Conservation (phyloP, 1,140 invertebrate genomes). For the Drosophila subpulchrella region DNA sequence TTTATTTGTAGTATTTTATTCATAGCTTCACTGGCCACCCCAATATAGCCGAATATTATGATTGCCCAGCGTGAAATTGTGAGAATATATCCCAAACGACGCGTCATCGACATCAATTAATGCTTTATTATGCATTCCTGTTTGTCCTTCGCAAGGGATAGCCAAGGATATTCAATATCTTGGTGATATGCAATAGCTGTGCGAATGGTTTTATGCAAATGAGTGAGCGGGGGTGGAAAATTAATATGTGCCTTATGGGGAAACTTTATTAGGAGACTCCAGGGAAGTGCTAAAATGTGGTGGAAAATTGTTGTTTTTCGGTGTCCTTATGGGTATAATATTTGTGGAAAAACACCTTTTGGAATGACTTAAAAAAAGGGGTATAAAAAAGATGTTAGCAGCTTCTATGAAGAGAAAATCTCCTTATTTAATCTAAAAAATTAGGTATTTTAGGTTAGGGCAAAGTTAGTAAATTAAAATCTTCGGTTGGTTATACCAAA, state of each 20-base stretch:
- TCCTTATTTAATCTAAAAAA: too few relatives aligned
- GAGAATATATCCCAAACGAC: conserved; percentile 57
- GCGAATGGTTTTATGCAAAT: conserved; percentile 74
- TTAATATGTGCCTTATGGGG: background rate
- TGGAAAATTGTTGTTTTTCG: conserved; percentile 9
- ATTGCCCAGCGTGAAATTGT: conserved; percentile 80
- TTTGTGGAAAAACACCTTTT: conserved; percentile 1
- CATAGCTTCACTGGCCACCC: conserved; percentile 77
- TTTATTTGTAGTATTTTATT: conserved; percentile 16
- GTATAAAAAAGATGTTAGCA: too few relatives aligned
- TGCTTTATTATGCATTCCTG: conserved; percentile 61
- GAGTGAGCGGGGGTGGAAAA: conserved; percentile 19
- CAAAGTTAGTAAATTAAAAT: too few relatives aligned
- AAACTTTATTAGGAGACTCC: background rate
- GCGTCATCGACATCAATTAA: conserved; percentile 59
- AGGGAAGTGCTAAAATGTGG: conserved; percentile 26
- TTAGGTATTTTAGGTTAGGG: too few relatives aligned
- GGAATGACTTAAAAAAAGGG: conserved; percentile 5
- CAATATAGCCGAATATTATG: conserved; percentile 47
- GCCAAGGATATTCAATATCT: conserved; percentile 69
- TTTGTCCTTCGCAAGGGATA: conserved; percentile 52
- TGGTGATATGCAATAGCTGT: conserved; percentile 69
- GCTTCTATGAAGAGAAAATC: background rate
- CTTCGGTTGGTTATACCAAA: too few relatives aligned
- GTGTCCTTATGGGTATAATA: background rate